Percentiles rank a stretch among this genome's conserved stretches.
These are phyloP conservation scores for Drosophila robusta DNA, from an alignment of 2,888 invertebrate species.

Conservation along the genomic window DNA sequence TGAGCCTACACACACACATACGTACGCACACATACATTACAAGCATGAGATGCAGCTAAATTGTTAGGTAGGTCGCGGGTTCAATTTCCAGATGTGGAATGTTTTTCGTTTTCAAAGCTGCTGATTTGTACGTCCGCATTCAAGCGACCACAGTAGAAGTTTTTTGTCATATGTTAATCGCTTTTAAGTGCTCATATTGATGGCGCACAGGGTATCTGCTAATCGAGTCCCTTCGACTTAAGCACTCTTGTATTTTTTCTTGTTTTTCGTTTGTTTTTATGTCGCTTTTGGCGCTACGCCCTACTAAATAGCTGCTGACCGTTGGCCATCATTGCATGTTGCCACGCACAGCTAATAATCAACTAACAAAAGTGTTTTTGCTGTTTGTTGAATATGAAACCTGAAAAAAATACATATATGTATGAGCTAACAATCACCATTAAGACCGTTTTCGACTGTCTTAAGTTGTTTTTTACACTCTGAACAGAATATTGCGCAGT, in stretches of 20 bases:
- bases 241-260: constrained; percentile 3
- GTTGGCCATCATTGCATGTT: constrained; percentile 49
- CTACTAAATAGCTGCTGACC: constrained; percentile 54
- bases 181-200: too few relatives aligned
- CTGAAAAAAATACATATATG: background rate
- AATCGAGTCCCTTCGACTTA: background rate
- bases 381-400: background rate
- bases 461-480: too few relatives aligned
- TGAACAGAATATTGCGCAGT: too few relatives aligned
- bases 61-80: too few relatives aligned
- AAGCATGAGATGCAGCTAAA: too few relatives aligned
- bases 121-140: background rate
- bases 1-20: too few relatives aligned
- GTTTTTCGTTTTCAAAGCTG: background rate
- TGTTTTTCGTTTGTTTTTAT: constrained; percentile 32
- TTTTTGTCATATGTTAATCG: too few relatives aligned
- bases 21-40: too few relatives aligned
- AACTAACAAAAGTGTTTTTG: constrained; percentile 37
- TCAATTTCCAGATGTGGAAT: too few relatives aligned
- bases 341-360: constrained; percentile 44
- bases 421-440: too few relatives aligned
- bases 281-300: constrained; percentile 57
- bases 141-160: too few relatives aligned
- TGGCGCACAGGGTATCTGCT: background rate
- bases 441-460: too few relatives aligned